Percentiles rank a stretch among this genome's conserved stretches.
phyloP scores from a whole-genome alignment of 2,888 invertebrate species.

The Tolmerus cingulatus region DNA sequence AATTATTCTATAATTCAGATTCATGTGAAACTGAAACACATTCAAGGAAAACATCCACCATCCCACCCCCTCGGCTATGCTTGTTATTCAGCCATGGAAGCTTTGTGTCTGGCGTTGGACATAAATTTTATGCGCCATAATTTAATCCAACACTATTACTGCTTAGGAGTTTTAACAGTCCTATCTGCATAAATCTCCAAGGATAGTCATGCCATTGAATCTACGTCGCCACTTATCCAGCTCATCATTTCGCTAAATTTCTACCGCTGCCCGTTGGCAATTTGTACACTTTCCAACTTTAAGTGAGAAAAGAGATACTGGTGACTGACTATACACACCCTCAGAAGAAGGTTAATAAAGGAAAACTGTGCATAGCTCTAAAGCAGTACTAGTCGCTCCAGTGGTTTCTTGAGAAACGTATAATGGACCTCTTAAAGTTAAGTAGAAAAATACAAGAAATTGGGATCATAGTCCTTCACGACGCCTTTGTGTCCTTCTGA shows the following conservation, averaged over 20 bases:
- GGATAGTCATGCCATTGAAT: neutral
- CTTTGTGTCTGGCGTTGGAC: neutral
- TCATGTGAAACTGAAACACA: neutral
- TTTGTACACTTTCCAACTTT: neutral
- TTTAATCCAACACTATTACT: neutral
- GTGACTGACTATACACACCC: neutral
- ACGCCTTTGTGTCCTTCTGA: neutral
- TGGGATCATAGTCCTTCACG: neutral
- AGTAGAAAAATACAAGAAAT: neutral
- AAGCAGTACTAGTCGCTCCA: neutral
- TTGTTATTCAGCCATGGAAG: neutral
- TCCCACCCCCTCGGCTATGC: neutral
- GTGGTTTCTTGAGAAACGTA: neutral
- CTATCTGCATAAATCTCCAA: neutral
- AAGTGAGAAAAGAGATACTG: neutral
- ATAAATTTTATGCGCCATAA: neutral
- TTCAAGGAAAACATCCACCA: neutral
- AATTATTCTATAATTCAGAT: neutral
- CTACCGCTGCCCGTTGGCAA: neutral
- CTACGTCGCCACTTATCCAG: neutral
- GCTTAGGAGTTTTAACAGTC: neutral
- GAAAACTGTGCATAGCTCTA: neutral
- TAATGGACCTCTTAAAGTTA: neutral
- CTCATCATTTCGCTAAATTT: neutral
- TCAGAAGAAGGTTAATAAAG: neutral